Conservation (phyloP, 2,797 vertebrate genomes). For the Hydrolagus colliei region DNA sequence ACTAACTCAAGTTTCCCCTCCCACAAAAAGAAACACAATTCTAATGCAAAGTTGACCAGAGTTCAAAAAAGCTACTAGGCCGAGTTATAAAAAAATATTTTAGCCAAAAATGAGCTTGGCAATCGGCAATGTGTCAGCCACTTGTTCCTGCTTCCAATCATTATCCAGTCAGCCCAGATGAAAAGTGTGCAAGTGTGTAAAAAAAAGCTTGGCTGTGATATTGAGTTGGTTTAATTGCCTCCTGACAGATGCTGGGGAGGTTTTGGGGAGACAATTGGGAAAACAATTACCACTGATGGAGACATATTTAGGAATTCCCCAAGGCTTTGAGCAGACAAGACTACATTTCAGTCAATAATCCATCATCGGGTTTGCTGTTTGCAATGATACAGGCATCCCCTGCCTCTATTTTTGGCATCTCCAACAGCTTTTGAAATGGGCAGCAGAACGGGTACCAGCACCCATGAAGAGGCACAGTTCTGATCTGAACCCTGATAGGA, state of each 20-base stretch:
- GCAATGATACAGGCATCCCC: neutral
- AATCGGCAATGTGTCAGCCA: too few relatives aligned
- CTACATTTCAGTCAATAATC: slow-evolving; percentile 27
- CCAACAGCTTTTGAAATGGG: neutral
- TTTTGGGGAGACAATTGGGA: neutral
- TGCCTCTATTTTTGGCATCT: neutral
- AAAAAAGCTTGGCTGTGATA: neutral
- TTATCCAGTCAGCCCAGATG: too few relatives aligned
- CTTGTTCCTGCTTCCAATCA: too few relatives aligned
- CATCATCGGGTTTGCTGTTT: neutral
- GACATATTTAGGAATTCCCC: neutral
- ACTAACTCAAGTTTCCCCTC: too few relatives aligned
- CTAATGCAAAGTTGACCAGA: too few relatives aligned
- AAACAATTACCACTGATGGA: neutral
- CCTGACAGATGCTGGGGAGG: neutral
- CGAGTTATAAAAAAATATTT: too few relatives aligned
- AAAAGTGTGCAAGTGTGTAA: too few relatives aligned
- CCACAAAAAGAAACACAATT: too few relatives aligned
- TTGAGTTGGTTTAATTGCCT: neutral
- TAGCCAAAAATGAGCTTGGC: too few relatives aligned
- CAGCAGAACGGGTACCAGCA: neutral
- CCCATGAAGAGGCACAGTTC: slow-evolving; percentile 9
- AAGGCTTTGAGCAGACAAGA: neutral
- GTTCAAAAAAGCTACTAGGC: too few relatives aligned
- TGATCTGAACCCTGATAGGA: neutral